These are phyloP conservation scores for Falco novaeseelandiae DNA, from an alignment of 2,797 vertebrate genomes.

Conservation along the genomic window DNA sequence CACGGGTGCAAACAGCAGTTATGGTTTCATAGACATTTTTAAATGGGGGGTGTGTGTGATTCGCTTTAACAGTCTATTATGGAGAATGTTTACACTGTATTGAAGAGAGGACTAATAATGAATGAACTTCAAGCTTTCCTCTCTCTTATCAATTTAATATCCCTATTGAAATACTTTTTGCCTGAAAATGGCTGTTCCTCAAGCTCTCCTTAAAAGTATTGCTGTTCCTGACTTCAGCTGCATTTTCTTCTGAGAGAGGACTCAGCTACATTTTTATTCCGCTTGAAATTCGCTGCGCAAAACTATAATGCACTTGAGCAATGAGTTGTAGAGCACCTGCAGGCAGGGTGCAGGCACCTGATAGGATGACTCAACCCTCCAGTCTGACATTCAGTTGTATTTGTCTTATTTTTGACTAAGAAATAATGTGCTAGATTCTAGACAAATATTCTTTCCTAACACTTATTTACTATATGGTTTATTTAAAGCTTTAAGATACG, in stretches of 20 bases:
- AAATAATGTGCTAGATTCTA: not conserved
- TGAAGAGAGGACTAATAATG: not conserved
- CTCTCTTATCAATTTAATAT: not conserved
- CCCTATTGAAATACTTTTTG: not conserved
- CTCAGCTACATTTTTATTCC: not conserved
- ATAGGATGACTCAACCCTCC: not conserved
- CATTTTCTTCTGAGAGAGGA: not conserved
- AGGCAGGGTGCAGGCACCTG: not conserved
- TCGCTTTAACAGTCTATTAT: not conserved
- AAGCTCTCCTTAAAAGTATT: not conserved
- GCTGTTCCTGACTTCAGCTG: not conserved
- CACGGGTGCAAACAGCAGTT: not conserved
- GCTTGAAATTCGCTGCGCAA: not conserved
- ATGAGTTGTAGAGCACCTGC: not conserved
- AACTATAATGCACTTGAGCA: not conserved
- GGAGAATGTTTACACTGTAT: not conserved
- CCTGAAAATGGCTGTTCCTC: not conserved
- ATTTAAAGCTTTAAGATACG: not conserved
- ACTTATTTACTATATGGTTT: not conserved
- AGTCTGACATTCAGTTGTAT: not conserved
- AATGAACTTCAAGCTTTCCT: not conserved
- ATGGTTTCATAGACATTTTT: not conserved
- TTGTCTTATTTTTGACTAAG: not conserved
- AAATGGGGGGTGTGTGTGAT: not conserved
- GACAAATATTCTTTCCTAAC: not conserved